phyloP scores from a whole-genome alignment of 2,888 invertebrate species.

The Myopa tessellatipennis region DNA sequence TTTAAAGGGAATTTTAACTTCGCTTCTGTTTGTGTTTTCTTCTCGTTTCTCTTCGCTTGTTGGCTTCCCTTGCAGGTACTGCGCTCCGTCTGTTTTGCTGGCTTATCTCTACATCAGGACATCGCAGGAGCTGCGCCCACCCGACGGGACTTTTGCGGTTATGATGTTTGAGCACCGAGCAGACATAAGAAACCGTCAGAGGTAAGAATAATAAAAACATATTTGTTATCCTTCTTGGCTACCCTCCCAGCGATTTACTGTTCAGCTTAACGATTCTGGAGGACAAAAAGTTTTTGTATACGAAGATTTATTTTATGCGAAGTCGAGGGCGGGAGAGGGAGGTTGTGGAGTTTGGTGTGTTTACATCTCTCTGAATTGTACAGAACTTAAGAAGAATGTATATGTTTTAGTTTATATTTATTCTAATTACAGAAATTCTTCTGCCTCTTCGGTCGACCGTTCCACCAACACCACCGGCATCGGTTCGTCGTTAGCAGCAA shows the following conservation, averaged over 20 bases:
- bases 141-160: slow-evolving; percentile 71
- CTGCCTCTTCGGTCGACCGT: slow-evolving; percentile 60
- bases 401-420: neutral
- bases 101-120: slow-evolving; percentile 76
- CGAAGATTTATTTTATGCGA: neutral
- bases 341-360: neutral
- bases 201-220: slow-evolving; percentile 54
- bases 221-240: neutral
- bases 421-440: slow-evolving; percentile 58
- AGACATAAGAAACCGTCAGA: slow-evolving; percentile 64
- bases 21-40: neutral
- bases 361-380: neutral
- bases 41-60: neutral
- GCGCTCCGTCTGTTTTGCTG: slow-evolving; percentile 69
- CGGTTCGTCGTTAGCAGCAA: slow-evolving; percentile 50
- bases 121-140: slow-evolving; percentile 73
- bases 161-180: slow-evolving; percentile 71
- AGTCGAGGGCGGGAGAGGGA: too few species aligned
- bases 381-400: too few species aligned
- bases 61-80: slow-evolving; percentile 58
- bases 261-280: neutral
- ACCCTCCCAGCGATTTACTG: neutral
- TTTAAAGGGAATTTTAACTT: too few species aligned
- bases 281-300: too few species aligned
- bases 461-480: slow-evolving; percentile 50